Evolutionary conservation across 2,888 invertebrate species (phyloP).

Genomic region (Allacma fusca): DNA sequence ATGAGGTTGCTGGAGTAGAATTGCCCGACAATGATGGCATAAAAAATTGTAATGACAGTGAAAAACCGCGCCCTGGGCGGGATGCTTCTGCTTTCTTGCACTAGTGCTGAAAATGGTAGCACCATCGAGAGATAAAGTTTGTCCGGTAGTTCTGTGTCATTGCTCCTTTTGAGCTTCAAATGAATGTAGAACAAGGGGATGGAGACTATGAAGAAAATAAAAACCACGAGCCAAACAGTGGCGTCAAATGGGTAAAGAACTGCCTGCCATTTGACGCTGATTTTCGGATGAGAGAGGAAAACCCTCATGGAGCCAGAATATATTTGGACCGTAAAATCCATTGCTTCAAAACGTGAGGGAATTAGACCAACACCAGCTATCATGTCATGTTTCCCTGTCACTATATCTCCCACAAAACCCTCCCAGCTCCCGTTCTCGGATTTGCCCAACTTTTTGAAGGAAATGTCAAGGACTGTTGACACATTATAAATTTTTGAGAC

Average conservation of each 20-base stretch:
- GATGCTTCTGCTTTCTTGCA: no score
- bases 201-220: background rate
- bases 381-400: background rate
- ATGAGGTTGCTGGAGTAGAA: conserved; percentile 24
- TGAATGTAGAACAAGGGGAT: conserved; percentile 7
- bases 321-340: no score
- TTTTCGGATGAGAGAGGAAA: background rate
- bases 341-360: no score
- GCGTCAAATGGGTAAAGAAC: conserved; percentile 14
- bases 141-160: no score
- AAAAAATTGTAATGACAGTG: conserved; percentile 2
- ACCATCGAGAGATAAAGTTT: no score
- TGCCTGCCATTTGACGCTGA: conserved; percentile 13
- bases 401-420: no score
- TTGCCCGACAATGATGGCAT: background rate
- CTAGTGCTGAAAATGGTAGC: no score
- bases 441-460: no score
- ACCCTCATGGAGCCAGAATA: no score
- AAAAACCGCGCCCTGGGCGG: background rate
- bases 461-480: background rate
- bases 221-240: background rate
- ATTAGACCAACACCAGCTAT: background rate
- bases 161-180: no score
- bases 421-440: conserved; percentile 8
- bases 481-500: background rate